A percentile compares a stretch with the other conserved stretches of the same genome.
Conservation (phyloP, 2,888 invertebrate species). For the Campoplex nolae region DNA sequence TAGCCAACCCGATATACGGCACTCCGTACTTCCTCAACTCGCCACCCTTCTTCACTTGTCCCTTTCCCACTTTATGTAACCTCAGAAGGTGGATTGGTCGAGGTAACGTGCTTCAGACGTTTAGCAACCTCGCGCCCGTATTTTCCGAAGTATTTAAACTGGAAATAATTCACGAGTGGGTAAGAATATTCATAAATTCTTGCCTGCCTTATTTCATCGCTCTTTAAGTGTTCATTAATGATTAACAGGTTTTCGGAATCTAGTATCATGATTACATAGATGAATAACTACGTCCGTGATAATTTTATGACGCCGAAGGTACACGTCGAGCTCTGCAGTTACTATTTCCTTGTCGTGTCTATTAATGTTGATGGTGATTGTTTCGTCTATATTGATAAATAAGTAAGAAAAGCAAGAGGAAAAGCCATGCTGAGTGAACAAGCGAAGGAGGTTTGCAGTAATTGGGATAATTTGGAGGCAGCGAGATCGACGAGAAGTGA, state of each 20-base stretch:
- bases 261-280: neutral
- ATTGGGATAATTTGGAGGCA: conserved; percentile 52
- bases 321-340: neutral
- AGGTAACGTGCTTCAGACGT: neutral
- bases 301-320: neutral
- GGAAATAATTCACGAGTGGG: neutral
- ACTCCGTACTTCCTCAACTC: conserved; percentile 57
- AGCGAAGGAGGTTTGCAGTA: conserved; percentile 31
- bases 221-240: neutral
- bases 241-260: neutral
- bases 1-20: conserved; percentile 51
- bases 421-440: neutral
- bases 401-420: neutral
- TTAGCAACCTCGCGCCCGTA: conserved; percentile 16
- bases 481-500: conserved; percentile 13
- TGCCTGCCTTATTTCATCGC: neutral
- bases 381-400: conserved; percentile 36
- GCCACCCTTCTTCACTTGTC: conserved; percentile 50
- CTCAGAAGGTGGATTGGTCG: neutral
- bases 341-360: neutral
- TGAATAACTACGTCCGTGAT: neutral
- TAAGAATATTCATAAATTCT: neutral
- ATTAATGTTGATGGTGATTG: conserved; percentile 42
- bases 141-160: conserved; percentile 12
- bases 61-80: conserved; percentile 7